These are phyloP conservation scores for Drosophila ambigua DNA, from an alignment of 1,140 invertebrate species.

Conservation along the genomic window DNA sequence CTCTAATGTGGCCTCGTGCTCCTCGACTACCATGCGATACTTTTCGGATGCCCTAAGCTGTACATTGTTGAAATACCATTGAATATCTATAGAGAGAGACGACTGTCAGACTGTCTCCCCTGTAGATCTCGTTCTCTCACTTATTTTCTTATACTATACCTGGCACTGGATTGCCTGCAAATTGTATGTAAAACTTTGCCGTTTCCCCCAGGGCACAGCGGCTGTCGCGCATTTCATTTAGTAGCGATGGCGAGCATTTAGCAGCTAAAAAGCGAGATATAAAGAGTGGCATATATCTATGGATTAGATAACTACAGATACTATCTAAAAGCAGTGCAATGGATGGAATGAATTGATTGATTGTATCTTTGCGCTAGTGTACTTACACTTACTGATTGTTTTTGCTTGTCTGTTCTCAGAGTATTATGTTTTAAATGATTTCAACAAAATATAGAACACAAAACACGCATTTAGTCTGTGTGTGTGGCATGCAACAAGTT, in stretches of 20 bases:
- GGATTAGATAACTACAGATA: slow-evolving; percentile 55
- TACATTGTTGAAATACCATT: slow-evolving; percentile 95
- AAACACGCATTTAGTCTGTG: slow-evolving; percentile 1
- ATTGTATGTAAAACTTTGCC: slow-evolving; percentile 90
- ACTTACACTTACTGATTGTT: slow-evolving; percentile 47
- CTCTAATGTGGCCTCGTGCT: slow-evolving; percentile 89
- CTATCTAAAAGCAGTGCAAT: slow-evolving; percentile 15
- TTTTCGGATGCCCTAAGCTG: slow-evolving; percentile 89
- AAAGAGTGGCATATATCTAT: slow-evolving; percentile 51
- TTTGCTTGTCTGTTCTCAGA: slow-evolving; percentile 50
- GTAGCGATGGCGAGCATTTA: slow-evolving; percentile 91
- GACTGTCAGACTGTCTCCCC: slow-evolving; percentile 34
- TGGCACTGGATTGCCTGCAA: slow-evolving; percentile 93
- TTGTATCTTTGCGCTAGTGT: slow-evolving; percentile 18
- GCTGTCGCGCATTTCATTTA: slow-evolving; percentile 90
- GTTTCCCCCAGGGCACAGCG: slow-evolving; percentile 90
- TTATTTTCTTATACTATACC: slow-evolving; percentile 85
- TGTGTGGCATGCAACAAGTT: slow-evolving; percentile 26
- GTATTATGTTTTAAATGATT: slow-evolving; percentile 11
- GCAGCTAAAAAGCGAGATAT: slow-evolving; percentile 87
- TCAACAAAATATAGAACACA: slow-evolving; percentile 10
- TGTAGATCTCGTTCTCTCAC: background rate
- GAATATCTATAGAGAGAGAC: slow-evolving; percentile 87
- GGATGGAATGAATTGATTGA: background rate
- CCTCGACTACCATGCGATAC: slow-evolving; percentile 87